Evolutionary conservation across 2,113 vertebrate species (phyloP).

Genomic region (Ellobius talpinus): DNA sequence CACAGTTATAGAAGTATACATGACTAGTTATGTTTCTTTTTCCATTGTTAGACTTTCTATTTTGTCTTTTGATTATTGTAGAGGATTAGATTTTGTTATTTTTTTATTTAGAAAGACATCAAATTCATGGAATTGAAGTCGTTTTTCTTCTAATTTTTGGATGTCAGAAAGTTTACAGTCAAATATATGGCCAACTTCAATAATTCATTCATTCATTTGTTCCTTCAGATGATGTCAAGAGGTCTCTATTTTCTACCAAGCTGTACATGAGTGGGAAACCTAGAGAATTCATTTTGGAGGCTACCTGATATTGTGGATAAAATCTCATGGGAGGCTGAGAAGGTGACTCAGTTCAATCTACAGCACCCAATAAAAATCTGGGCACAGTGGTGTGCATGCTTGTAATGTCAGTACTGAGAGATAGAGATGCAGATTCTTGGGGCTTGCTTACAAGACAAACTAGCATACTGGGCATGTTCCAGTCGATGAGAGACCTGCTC

Average conservation of each 20-base stretch:
- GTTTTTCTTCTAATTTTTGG: neutral
- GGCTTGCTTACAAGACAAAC: neutral
- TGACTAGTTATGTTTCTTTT: neutral
- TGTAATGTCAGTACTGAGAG: neutral
- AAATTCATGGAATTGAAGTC: neutral
- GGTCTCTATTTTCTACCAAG: neutral
- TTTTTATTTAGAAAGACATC: neutral
- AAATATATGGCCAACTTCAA: neutral
- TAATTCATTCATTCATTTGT: neutral
- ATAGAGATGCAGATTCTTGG: neutral
- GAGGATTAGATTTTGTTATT: neutral
- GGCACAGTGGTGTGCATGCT: neutral
- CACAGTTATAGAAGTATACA: neutral
- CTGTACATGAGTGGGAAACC: neutral
- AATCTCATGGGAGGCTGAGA: neutral
- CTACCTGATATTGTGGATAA: neutral
- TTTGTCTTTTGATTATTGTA: neutral
- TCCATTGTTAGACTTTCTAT: neutral
- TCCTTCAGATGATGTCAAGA: neutral
- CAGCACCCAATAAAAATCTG: neutral
- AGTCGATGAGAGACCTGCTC: neutral
- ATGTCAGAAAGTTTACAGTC: neutral
- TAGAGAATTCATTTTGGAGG: conserved; percentile 6
- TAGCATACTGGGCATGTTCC: neutral
- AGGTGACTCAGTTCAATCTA: neutral